Evolutionary conservation across 2,888 invertebrate species (phyloP).

Genomic region (Halictus quadricinctus): DNA sequence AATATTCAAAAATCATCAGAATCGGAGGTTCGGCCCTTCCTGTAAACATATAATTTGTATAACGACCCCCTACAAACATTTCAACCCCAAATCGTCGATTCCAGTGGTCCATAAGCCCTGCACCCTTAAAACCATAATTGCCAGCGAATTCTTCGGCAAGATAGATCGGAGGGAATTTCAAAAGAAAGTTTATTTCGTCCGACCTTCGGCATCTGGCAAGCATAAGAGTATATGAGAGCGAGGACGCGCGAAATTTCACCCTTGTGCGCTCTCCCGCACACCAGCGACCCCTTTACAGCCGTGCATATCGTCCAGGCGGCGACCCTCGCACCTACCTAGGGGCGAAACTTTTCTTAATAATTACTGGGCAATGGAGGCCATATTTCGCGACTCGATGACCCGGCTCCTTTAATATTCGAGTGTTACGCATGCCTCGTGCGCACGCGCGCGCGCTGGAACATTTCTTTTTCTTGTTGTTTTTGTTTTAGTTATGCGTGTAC

Average conservation of each 20-base stretch:
- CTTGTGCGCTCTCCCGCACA: slow-evolving; percentile 53
- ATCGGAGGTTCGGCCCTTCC: too few species aligned
- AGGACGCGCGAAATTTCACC: slow-evolving; percentile 80
- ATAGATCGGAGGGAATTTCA: slow-evolving; percentile 7
- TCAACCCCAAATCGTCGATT: too few species aligned
- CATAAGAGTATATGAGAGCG: slow-evolving; percentile 60
- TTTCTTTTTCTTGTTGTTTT: neutral
- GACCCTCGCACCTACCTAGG: slow-evolving; percentile 56
- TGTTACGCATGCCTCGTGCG: slow-evolving; percentile 24
- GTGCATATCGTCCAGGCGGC: slow-evolving; percentile 51
- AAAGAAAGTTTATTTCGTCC: slow-evolving; percentile 56
- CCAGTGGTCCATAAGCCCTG: too few species aligned
- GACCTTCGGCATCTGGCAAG: slow-evolving; percentile 60
- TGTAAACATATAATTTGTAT: too few species aligned
- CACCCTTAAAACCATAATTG: neutral
- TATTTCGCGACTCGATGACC: slow-evolving; percentile 60
- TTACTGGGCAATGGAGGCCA: slow-evolving; percentile 65
- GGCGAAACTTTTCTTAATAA: slow-evolving; percentile 66
- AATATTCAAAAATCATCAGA: too few species aligned
- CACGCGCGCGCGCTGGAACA: neutral
- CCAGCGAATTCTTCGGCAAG: neutral
- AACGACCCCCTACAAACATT: too few species aligned
- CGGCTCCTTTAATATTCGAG: slow-evolving; percentile 58
- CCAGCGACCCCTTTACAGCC: slow-evolving; percentile 60
- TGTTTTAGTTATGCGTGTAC: slow-evolving; percentile 4